phyloP scores from a whole-genome alignment of 2,797 vertebrate genomes.

The Epinephelus coioides region DNA sequence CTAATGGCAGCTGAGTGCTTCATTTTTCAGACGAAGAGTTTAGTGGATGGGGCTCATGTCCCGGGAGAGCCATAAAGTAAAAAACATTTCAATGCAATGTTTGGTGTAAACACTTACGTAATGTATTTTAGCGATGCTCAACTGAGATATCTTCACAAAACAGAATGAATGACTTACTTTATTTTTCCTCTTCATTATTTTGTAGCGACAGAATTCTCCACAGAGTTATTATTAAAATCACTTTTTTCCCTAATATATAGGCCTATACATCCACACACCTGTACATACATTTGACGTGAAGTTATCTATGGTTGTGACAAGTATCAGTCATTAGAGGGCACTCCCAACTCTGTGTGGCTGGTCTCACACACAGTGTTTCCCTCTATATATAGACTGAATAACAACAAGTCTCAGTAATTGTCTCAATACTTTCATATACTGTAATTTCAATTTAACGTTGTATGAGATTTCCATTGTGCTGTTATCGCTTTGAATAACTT shows the following conservation, averaged over 20 bases:
- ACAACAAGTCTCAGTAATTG: neutral
- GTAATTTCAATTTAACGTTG: neutral
- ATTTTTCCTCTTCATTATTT: neutral
- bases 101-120: neutral
- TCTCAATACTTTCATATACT: neutral
- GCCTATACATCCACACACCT: neutral
- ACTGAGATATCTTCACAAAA: neutral
- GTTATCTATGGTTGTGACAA: neutral
- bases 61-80: neutral
- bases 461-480: neutral
- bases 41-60: neutral
- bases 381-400: neutral
- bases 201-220: neutral
- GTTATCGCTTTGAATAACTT: neutral
- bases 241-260: neutral
- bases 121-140: neutral
- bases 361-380: neutral
- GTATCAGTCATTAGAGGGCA: slow-evolving; percentile 33
- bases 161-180: neutral
- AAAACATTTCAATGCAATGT: neutral
- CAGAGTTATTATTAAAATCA: neutral
- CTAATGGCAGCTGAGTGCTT: neutral
- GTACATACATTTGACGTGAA: neutral
- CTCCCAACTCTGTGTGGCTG: slow-evolving; percentile 11
- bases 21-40: neutral